These are phyloP conservation scores for Circaetus gallicus DNA, from an alignment of 2,113 vertebrate genomes.

Conservation along the genomic window DNA sequence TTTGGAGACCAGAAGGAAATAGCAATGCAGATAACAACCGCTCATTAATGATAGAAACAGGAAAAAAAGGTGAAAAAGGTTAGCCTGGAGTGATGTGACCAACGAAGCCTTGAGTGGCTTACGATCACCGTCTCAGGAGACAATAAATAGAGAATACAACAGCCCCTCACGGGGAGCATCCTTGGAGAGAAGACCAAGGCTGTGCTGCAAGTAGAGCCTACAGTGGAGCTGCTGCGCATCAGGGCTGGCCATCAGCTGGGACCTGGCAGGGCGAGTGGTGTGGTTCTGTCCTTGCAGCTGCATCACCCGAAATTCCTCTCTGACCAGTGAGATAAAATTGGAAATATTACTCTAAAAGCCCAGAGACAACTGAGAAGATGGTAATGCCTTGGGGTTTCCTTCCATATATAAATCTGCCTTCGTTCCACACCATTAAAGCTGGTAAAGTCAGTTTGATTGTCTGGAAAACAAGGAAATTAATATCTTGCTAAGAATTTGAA, in stretches of 20 bases:
- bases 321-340: background rate
- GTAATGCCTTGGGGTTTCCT: background rate
- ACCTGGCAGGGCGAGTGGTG: accelerated
- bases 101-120: background rate
- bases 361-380: background rate
- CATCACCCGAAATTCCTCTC: too few relatives aligned
- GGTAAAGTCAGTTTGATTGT: background rate
- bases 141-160: background rate
- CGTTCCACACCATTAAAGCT: background rate
- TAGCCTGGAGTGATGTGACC: background rate
- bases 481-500: background rate
- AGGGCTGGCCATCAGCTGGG: background rate
- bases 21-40: background rate
- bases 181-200: background rate
- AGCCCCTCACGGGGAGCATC: background rate
- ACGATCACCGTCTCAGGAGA: accelerated
- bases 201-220: background rate
- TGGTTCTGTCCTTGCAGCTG: background rate
- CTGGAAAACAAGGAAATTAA: background rate
- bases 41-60: background rate
- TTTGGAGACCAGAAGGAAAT: background rate
- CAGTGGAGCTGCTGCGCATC: background rate
- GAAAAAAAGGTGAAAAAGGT: background rate
- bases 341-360: background rate
- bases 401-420: background rate